A percentile compares a stretch with the other conserved stretches of the same genome.
phyloP scores from a whole-genome alignment of 2,113 vertebrate genomes.

The Canis aureus region DNA sequence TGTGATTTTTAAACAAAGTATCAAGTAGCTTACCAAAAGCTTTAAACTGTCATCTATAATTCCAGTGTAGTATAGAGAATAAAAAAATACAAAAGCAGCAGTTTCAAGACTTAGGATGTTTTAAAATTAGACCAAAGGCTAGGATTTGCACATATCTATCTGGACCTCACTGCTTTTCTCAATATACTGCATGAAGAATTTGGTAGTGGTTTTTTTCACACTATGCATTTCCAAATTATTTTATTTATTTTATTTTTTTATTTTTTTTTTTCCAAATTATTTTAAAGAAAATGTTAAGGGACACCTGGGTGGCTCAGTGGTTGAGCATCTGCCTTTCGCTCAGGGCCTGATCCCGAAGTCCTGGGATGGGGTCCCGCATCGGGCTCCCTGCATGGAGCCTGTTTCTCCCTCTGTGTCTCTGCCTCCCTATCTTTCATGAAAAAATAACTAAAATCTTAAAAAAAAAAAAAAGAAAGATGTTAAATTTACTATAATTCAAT shows the following conservation, averaged over 20 bases:
- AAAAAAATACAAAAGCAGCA: background rate
- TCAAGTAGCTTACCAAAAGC: background rate
- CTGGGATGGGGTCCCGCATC: too few species aligned
- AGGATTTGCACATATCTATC: background rate
- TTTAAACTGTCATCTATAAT: background rate
- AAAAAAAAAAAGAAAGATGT: background rate
- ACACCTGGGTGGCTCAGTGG: too few species aligned
- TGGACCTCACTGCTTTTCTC: background rate
- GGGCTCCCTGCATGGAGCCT: too few species aligned
- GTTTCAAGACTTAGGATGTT: background rate
- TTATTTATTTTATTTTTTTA: background rate
- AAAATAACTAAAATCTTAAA: too few species aligned
- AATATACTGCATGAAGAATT: background rate
- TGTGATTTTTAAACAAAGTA: conserved; percentile 16
- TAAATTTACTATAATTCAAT: background rate
- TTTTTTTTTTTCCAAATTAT: background rate
- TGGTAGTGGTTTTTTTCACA: background rate
- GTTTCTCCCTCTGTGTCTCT: too few species aligned
- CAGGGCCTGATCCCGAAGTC: too few species aligned
- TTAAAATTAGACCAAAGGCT: background rate
- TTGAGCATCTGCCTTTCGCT: too few species aligned
- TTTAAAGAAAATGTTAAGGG: background rate
- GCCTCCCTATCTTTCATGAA: too few species aligned
- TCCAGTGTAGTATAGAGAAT: background rate
- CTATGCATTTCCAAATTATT: background rate